Base-by-base conservation (phyloP, 2,888 invertebrate species). In the Beris chalybata region DNA sequence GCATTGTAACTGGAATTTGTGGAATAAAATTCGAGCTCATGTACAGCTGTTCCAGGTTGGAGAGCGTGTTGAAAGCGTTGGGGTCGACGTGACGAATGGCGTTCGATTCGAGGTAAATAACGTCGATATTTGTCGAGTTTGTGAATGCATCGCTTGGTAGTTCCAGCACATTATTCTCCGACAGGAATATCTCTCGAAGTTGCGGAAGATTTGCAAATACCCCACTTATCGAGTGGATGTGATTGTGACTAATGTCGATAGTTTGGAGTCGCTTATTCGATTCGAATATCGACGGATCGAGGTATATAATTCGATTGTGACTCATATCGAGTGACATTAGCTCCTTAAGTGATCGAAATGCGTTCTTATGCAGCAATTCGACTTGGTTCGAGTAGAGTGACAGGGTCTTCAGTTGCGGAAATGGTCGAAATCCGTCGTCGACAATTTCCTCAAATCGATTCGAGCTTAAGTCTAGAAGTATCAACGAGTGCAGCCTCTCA, bases 81-180 rank as follows among this genome's bases (percentile, higher is more conserved):
- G 87, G 84, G 76, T 93, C 90, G 68, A 95, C 84, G 71, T 86
- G 84, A 61, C 90, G 84, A 69, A 95, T 89, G 30, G 93, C 91
- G 78, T 95, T 95, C 71, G 92, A 90, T 76, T 94, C 93, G 73
- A 95, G 82, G 80, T 94, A 92, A 61, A 95, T 87, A 67, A 93
- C 91, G 12, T 89, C 87, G 67, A 95, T 82, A 70, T 87, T 87
- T 0, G 86, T 82, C 5, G 92, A 90, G 70, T 91, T 91, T 22
- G 87, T 86, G 76, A 93, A 94, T 47, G 92, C 89, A 73, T 92
- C 90, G 5, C 87, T 85, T 0, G 92, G 88, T 72, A 95, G 85
- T 76, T 93, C 92, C 38, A 93, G 81, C 68, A 95, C 91, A 78
- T 95, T 95, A 78, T 95, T 95, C 79, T 93, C 93, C 1, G 91